Evolutionary conservation across 2,888 invertebrate genomes (phyloP).

Genomic region (Agyllia agylla): DNA sequence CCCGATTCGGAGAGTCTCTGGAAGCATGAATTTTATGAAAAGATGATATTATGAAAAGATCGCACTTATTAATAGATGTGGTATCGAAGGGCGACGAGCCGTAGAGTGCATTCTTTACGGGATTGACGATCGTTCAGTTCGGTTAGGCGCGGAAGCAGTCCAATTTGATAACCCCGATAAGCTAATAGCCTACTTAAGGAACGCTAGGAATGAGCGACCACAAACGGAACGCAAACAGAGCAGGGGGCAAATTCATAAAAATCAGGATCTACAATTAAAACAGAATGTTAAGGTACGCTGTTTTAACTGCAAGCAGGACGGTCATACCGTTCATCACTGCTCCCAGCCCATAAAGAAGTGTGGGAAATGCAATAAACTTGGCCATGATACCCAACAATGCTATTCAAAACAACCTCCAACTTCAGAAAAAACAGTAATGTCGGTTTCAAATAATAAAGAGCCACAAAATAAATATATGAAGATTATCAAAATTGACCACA

Average conservation of each 20-base stretch:
- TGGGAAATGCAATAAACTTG: not conserved
- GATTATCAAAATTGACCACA: too few relatives aligned
- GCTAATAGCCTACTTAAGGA: constrained; percentile 45
- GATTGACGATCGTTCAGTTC: constrained; percentile 45
- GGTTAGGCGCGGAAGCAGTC: constrained; percentile 60
- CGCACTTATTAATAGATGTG: not conserved
- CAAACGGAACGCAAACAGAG: not conserved
- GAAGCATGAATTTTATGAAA: constrained; percentile 37
- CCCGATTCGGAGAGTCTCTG: constrained; percentile 35
- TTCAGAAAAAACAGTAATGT: too few relatives aligned
- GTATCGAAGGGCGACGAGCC: constrained; percentile 47
- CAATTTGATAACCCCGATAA: constrained; percentile 49
- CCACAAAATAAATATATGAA: too few relatives aligned
- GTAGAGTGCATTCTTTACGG: constrained; percentile 59
- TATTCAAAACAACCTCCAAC: not conserved
- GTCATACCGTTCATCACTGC: not conserved
- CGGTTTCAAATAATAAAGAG: too few relatives aligned
- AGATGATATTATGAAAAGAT: not conserved
- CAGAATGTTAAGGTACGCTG: not conserved
- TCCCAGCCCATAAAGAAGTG: not conserved
- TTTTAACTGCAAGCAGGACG: not conserved
- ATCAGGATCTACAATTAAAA: not conserved
- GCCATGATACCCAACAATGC: not conserved
- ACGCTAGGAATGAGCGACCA: constrained; percentile 20
- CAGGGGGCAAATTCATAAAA: not conserved